These are phyloP conservation scores for Luidia sarsii DNA, from an alignment of 53 echinoderm and acorn worm genomes.

Conservation along the genomic window DNA sequence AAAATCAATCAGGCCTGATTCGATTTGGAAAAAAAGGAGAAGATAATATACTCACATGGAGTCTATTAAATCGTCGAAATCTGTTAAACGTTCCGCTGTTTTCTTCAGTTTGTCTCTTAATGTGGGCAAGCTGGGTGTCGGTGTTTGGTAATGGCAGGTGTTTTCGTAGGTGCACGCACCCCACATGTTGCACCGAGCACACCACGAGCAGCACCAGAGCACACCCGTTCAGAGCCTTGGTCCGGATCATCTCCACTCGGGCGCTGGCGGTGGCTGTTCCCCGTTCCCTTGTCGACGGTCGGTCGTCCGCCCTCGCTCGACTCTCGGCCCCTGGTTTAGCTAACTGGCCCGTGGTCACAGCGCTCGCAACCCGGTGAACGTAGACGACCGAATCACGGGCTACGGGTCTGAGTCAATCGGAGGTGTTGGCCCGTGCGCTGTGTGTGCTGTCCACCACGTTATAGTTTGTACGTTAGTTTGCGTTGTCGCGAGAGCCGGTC, in stretches of 20 bases:
- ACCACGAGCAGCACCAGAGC: slow-evolving; percentile 23
- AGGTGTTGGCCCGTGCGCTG: too few species aligned
- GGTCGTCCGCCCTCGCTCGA: neutral
- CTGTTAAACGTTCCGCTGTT: slow-evolving; percentile 26
- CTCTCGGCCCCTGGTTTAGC: neutral
- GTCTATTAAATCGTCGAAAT: slow-evolving; percentile 40
- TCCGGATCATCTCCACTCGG: slow-evolving; percentile 34
- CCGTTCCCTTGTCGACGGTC: neutral
- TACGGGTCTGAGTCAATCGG: too few species aligned
- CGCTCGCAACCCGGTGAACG: too few species aligned
- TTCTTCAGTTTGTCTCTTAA: slow-evolving; percentile 10
- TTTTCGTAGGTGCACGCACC: slow-evolving; percentile 15
- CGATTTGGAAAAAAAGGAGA: too few species aligned
- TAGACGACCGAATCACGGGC: too few species aligned
- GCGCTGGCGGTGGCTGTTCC: neutral
- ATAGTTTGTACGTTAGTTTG: too few species aligned
- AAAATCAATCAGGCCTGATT: too few species aligned
- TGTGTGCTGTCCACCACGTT: too few species aligned
- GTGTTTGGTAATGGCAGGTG: slow-evolving; percentile 1
- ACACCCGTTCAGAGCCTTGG: slow-evolving; percentile 15
- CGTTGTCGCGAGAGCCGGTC: too few species aligned
- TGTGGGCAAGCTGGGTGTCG: slow-evolving; percentile 4
- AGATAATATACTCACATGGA: slow-evolving; percentile 32
- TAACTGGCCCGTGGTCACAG: too few species aligned
- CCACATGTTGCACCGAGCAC: slow-evolving; percentile 25